phyloP scores from a whole-genome alignment of 2,797 vertebrate genomes.

The Garrulus glandarius region DNA sequence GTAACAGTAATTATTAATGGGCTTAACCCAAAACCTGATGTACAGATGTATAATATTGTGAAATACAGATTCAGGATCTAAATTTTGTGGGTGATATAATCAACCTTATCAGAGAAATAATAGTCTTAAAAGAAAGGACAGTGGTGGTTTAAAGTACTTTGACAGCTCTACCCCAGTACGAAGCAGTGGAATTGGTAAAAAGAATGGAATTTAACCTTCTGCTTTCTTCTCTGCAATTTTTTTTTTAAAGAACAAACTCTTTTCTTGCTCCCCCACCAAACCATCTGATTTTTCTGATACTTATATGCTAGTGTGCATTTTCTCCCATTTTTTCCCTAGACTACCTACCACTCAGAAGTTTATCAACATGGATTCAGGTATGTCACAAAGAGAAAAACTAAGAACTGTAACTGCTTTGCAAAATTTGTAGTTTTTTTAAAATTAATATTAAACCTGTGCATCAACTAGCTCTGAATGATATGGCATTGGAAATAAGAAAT shows the following conservation, averaged over 20 bases:
- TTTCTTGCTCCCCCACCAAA: background rate
- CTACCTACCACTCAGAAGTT: background rate
- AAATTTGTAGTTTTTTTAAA: background rate
- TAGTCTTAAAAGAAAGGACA: background rate
- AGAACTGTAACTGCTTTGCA: background rate
- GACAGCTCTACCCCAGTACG: background rate
- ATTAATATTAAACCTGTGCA: background rate
- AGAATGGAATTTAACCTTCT: background rate
- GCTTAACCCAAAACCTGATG: background rate
- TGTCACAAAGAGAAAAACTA: background rate
- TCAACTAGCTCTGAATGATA: background rate
- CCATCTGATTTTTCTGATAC: background rate
- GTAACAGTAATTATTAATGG: conserved; percentile 20
- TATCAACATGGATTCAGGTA: background rate
- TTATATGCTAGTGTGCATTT: background rate
- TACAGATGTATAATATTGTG: background rate
- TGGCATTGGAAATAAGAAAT: background rate
- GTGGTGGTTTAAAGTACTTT: background rate
- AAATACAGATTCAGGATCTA: background rate
- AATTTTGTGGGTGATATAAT: background rate
- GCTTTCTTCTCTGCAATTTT: background rate
- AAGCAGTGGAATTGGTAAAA: background rate
- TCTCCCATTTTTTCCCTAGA: background rate
- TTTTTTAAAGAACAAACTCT: background rate
- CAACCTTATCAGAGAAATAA: background rate